Percentiles rank a stretch among this genome's conserved stretches.
phyloP scores from a whole-genome alignment of 2,113 vertebrate genomes.

The Callocephalon fimbriatum region DNA sequence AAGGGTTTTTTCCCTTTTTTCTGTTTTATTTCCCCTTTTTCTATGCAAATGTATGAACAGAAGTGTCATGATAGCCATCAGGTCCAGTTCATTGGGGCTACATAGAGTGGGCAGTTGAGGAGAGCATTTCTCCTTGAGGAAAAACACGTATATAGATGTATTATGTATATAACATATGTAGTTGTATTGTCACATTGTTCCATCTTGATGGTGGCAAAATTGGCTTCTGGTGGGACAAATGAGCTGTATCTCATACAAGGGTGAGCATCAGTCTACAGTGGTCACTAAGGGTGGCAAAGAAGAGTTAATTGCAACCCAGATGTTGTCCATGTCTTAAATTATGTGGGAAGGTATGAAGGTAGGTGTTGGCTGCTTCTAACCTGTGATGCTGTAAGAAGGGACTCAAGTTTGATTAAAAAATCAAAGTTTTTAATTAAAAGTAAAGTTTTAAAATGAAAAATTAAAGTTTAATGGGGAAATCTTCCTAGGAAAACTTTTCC shows the following conservation, averaged over 20 bases:
- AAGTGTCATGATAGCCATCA: background rate
- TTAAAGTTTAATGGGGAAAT: background rate
- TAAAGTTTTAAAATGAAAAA: background rate
- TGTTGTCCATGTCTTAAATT: rapidly evolving
- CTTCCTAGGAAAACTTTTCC: background rate
- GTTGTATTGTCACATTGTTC: background rate
- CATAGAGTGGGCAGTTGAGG: rapidly evolving
- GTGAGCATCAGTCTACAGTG: background rate
- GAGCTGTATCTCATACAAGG: background rate
- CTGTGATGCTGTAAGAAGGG: background rate
- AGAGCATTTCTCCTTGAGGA: background rate
- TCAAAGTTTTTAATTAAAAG: background rate
- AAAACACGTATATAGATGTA: background rate
- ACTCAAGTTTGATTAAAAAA: background rate
- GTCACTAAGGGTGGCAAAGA: background rate
- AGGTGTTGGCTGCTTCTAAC: background rate
- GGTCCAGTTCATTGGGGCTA: background rate
- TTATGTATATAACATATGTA: background rate
- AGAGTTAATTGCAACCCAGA: background rate
- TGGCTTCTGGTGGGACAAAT: background rate
- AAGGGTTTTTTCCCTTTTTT: rapidly evolving
- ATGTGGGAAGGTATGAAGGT: rapidly evolving
- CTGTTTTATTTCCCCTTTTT: background rate
- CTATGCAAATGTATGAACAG: background rate
- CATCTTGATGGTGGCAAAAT: background rate